phyloP scores from a whole-genome alignment of 2,888 invertebrate species.

The Pherbina coryleti region DNA sequence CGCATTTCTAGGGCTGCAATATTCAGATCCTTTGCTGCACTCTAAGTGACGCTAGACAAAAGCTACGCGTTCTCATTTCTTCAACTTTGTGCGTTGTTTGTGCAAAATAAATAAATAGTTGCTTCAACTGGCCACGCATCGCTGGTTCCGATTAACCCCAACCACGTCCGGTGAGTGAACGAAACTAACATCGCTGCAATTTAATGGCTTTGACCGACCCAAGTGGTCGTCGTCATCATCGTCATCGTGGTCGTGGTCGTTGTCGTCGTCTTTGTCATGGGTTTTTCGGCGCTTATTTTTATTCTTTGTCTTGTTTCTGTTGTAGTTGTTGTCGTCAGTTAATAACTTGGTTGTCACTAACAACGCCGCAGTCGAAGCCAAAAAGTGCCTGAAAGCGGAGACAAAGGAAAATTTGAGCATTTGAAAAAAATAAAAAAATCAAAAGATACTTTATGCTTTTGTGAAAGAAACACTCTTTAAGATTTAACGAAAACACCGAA shows the following conservation, averaged over 20 bases:
- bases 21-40: neutral
- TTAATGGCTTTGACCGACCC: constrained; percentile 23
- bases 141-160: constrained; percentile 21
- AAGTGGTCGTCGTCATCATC: neutral
- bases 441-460: neutral
- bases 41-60: neutral
- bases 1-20: neutral
- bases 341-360: constrained; percentile 15
- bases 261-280: constrained; percentile 19
- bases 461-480: neutral
- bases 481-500: neutral
- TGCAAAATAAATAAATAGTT: neutral
- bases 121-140: constrained; percentile 16
- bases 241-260: neutral
- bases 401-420: neutral
- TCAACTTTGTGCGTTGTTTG: neutral
- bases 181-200: constrained; percentile 2
- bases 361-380: constrained; percentile 25
- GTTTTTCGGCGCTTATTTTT: constrained; percentile 3
- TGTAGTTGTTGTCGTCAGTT: constrained; percentile 23
- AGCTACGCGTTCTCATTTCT: neutral
- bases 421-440: neutral
- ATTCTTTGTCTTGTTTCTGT: neutral
- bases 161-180: constrained; percentile 8
- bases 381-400: neutral